Base-by-base conservation (phyloP, 2,797 vertebrate species). In the Rhabdomys pumilio region DNA sequence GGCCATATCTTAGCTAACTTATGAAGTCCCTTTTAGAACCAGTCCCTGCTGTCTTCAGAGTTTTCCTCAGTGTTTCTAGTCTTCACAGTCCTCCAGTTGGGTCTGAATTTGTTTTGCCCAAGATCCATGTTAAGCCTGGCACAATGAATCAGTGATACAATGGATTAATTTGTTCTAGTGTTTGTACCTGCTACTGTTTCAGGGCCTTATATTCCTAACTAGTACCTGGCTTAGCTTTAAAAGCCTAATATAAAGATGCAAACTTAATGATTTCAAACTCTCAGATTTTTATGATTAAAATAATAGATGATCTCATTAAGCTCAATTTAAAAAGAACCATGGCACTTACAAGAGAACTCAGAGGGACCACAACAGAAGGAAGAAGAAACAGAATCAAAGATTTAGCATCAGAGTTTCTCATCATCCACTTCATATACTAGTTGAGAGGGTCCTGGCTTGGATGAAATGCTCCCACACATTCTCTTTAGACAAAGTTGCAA, bases 161-260 rank as follows among this genome's bases (percentile, higher is more conserved):
- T 10, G 13, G 57, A 22, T 50, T 67, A 83, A 9, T 63, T 50
- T 96, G 63, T 57, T 31, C 47, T 19, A 90, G 6, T 85, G 53
- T 76, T 94, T 88, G 77, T 57, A 57, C n/a, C n/a, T 2, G 63
- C 79, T 81, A 87, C 9, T 79, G 41, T 86, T 86, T 85, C 6
- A 86, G 89, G 47, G 3, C 26, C 91, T 84, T 87, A 0, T 22
- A 61, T 83, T 90, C 87, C 77, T 94, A 92, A 91, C 90, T 96
- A 93, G n/a, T 9, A 82, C 53, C 14, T 82, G n/a, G 65, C n/a
- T 93, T 82, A 55, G 31, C 61, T 80, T 92, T 57, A 83, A 91
- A 96, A 80, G 29, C 8, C 53, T 86, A 95, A 82, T 95, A 89
- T 96, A 84, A 95, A 93, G n/a, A 63, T 31, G 83, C 3, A n/a